Evolutionary conservation across 2,888 invertebrate genomes (phyloP).

Genomic region (Eristalinus sepulchralis): DNA sequence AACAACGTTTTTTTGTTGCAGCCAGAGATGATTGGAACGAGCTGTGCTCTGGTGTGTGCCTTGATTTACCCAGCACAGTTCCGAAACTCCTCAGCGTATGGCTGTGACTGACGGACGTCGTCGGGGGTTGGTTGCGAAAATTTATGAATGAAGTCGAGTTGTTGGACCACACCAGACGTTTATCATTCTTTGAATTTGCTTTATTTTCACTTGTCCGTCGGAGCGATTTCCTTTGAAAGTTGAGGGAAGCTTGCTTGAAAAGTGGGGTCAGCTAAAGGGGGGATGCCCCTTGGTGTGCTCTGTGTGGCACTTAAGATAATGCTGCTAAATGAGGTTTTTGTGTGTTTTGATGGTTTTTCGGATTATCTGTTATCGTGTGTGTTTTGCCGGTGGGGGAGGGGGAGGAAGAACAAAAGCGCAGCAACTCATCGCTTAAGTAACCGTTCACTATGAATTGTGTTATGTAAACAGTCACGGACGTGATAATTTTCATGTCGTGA

Average conservation of each 20-base stretch:
- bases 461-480: not conserved
- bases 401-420: not conserved
- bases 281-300: conserved; percentile 8
- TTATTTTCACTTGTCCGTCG: not conserved
- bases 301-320: not conserved
- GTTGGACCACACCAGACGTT: conserved; percentile 11
- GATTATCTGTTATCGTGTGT: not conserved
- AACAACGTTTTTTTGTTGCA: conserved; percentile 4
- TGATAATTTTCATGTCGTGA: not conserved
- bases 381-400: not conserved
- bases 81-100: not conserved
- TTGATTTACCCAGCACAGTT: not conserved
- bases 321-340: conserved; percentile 2
- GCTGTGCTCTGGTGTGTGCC: not conserved
- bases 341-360: not conserved
- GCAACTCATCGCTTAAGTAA: not conserved
- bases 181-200: conserved; percentile 13
- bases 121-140: not conserved
- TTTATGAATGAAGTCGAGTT: conserved; percentile 20
- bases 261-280: conserved; percentile 7
- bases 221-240: not conserved
- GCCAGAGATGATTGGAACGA: not conserved
- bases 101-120: not conserved
- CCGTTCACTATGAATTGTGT: not conserved
- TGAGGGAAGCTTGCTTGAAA: not conserved